These are phyloP conservation scores for Falco biarmicus DNA, from an alignment of 2,797 vertebrate genomes.

Conservation along the genomic window DNA sequence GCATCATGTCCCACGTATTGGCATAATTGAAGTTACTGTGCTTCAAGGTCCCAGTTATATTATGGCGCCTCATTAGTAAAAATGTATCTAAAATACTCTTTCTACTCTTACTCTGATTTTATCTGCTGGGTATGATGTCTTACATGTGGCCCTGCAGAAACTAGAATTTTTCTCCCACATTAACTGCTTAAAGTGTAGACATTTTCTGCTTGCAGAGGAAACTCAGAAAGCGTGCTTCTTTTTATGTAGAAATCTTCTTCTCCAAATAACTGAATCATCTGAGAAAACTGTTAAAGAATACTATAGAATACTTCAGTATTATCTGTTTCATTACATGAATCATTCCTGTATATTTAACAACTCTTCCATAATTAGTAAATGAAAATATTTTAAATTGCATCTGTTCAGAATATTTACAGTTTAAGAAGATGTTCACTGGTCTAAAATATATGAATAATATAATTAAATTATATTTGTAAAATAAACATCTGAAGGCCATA, in stretches of 20 bases:
- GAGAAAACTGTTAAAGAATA: neutral
- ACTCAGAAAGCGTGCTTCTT: neutral
- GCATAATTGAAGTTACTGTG: accelerated
- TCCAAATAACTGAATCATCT: neutral
- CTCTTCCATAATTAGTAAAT: neutral
- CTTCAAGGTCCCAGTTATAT: neutral
- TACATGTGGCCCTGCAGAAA: neutral
- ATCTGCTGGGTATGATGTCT: neutral
- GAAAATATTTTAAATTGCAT: neutral
- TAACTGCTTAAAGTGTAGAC: neutral
- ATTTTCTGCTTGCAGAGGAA: neutral
- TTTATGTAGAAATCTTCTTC: neutral
- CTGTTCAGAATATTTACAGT: neutral
- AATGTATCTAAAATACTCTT: neutral
- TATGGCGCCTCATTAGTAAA: neutral
- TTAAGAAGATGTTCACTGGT: neutral
- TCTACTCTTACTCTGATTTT: neutral
- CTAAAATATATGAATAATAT: neutral
- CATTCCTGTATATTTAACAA: neutral
- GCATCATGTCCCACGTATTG: accelerated
- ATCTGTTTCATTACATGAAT: neutral
- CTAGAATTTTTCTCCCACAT: neutral
- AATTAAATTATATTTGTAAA: neutral
- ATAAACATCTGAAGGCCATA: neutral
- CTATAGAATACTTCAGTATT: neutral